phyloP scores from a whole-genome alignment of 2,797 vertebrate genomes.

The Manis javanica region DNA sequence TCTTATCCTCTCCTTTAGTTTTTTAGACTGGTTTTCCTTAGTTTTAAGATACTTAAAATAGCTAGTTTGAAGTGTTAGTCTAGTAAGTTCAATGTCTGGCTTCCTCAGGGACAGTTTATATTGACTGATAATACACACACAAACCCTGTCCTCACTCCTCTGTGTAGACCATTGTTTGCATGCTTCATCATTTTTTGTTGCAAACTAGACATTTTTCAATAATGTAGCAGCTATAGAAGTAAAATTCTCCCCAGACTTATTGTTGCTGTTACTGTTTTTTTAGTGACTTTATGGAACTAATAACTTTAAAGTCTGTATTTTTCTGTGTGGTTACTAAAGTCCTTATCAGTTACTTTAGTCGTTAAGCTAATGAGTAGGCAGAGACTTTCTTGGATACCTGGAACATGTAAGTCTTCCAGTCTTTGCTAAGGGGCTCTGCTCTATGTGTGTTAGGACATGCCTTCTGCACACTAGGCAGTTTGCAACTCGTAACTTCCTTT shows the following conservation, averaged over 20 bases:
- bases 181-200: conserved; percentile 29
- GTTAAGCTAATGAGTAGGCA: conserved; percentile 19
- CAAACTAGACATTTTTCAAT: not conserved
- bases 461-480: not conserved
- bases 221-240: conserved; percentile 2
- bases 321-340: not conserved
- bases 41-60: not conserved
- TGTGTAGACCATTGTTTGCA: not conserved
- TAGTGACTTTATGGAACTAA: conserved; percentile 15
- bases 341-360: not conserved
- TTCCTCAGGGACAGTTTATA: not conserved
- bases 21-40: not conserved
- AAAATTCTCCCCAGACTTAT: not conserved
- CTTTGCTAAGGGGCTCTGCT: not conserved
- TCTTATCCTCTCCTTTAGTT: not conserved
- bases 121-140: not conserved
- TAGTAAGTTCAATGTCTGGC: not conserved
- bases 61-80: not conserved
- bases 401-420: not conserved
- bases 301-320: not conserved
- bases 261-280: not conserved
- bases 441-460: not conserved
- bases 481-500: not conserved
- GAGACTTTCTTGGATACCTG: conserved; percentile 24
- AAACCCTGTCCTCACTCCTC: not conserved